Conservation (phyloP, 1,140 invertebrate species). For the Panulirus ornatus region DNA sequence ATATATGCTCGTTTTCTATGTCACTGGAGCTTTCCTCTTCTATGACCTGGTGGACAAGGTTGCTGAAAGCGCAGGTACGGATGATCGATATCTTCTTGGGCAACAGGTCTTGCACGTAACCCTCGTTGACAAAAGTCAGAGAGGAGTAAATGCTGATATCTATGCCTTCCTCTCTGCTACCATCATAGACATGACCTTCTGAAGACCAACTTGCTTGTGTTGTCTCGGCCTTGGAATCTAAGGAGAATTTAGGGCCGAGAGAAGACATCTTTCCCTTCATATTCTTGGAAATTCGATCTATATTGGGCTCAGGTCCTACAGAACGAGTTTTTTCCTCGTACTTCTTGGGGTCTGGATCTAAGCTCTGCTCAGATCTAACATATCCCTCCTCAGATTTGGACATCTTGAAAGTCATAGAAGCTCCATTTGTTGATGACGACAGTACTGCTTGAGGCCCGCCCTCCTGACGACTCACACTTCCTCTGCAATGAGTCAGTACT, state of each 20-base stretch:
- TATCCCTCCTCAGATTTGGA: background rate
- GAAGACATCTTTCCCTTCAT: background rate
- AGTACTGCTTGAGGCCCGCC: background rate
- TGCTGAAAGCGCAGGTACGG: slow-evolving; percentile 34
- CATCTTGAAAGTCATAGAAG: slow-evolving; percentile 3
- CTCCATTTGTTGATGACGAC: slow-evolving; percentile 13
- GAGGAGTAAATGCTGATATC: background rate
- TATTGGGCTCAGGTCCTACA: background rate
- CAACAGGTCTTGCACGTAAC: slow-evolving; percentile 30
- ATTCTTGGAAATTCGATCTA: background rate
- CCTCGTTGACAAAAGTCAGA: slow-evolving; percentile 11
- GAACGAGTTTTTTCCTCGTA: background rate
- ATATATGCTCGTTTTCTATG: slow-evolving; percentile 32
- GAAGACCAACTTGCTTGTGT: background rate
- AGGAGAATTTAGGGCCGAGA: background rate
- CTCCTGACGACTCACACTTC: background rate
- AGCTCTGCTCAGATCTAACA: background rate
- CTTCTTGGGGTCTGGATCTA: background rate
- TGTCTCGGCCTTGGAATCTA: background rate
- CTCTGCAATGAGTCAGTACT: background rate
- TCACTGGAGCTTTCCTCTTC: slow-evolving; percentile 52
- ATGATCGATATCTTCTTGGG: slow-evolving; percentile 3
- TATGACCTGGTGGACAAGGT: slow-evolving; percentile 47
- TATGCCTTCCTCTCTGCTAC: background rate
- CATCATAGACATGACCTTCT: background rate